A percentile compares a stretch with the other conserved stretches of the same genome.
Evolutionary conservation across 2,797 vertebrate genomes (phyloP).

Genomic region (Borostomias antarcticus): DNA sequence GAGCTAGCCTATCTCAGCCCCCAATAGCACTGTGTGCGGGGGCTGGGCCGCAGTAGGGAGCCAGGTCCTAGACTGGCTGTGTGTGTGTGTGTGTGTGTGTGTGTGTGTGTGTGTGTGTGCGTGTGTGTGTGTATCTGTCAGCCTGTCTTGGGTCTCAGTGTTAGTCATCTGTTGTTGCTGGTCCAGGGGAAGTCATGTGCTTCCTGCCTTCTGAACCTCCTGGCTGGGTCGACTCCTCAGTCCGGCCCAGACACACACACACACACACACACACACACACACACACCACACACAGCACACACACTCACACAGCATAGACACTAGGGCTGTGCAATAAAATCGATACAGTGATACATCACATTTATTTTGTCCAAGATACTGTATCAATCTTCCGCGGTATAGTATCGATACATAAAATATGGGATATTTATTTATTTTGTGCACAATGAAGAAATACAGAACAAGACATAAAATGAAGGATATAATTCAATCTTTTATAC

Average conservation of each 20-base stretch:
- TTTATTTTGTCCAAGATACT: no score
- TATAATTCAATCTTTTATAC: no score
- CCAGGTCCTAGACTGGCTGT: background rate
- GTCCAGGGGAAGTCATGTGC: conserved; percentile 13
- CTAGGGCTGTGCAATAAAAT: background rate
- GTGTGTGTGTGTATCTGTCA: background rate
- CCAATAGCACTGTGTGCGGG: background rate
- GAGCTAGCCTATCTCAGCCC: background rate
- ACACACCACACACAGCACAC: background rate
- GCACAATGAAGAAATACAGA: no score
- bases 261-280: background rate
- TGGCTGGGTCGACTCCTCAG: background rate
- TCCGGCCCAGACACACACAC: background rate
- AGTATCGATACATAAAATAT: no score
- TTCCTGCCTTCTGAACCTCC: conserved; percentile 12
- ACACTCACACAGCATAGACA: no score
- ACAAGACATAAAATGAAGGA: no score
- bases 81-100: conserved; percentile 12
- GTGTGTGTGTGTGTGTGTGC: background rate
- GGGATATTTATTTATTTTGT: no score
- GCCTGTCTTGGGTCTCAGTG: background rate
- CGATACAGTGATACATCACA: no score
- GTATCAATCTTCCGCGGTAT: no score
- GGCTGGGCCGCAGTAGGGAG: no score
- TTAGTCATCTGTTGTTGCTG: conserved; percentile 6